Percentiles rank a stretch among this genome's conserved stretches.
phyloP scores from a whole-genome alignment of 2,797 vertebrate species.

The Lagocephalus sceleratus region DNA sequence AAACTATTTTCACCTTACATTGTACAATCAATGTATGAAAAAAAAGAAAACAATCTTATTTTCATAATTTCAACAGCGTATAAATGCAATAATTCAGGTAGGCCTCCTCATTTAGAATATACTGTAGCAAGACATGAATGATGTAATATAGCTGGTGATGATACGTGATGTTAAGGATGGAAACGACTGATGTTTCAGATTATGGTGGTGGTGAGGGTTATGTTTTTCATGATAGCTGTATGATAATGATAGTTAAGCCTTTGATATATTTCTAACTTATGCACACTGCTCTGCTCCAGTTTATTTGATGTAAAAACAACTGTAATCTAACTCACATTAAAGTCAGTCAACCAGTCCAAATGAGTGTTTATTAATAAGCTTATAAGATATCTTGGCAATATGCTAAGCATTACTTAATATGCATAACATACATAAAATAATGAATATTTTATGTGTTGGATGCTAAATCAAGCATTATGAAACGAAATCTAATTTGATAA shows the following conservation, averaged over 20 bases:
- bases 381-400: not conserved
- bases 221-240: constrained; percentile 44
- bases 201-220: constrained; percentile 35
- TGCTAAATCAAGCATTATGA: too few species aligned
- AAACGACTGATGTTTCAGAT: constrained; percentile 30
- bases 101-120: constrained; percentile 76
- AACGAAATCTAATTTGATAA: too few species aligned
- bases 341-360: constrained; percentile 65
- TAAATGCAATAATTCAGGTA: constrained; percentile 86
- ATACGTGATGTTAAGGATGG: constrained; percentile 46
- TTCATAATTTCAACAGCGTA: constrained; percentile 83
- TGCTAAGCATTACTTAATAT: too few species aligned
- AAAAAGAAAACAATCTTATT: constrained; percentile 58
- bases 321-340: constrained; percentile 72
- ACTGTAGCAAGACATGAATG: constrained; percentile 66
- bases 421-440: too few species aligned
- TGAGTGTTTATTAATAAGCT: constrained; percentile 31
- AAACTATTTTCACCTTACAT: constrained; percentile 62
- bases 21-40: constrained; percentile 67
- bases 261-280: constrained; percentile 66
- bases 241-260: constrained; percentile 60
- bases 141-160: constrained; percentile 42
- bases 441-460: too few species aligned
- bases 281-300: constrained; percentile 54
- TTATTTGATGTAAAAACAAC: constrained; percentile 56